Evolutionary conservation across 2,797 vertebrate species (phyloP).

Genomic region (Ciconia nigra): DNA sequence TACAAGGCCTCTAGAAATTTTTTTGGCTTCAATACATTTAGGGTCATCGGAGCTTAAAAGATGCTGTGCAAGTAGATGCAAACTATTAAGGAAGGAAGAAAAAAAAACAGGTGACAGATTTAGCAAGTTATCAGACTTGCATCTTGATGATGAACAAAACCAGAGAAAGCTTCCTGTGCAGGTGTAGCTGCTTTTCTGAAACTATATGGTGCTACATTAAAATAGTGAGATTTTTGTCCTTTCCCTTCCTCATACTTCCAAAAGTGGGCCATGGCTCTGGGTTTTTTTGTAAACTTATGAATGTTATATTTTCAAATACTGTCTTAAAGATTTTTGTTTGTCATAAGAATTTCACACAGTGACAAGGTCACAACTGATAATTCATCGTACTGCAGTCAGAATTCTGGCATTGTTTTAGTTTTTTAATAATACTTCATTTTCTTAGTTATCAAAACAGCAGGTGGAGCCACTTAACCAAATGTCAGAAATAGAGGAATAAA

Average conservation of each 20-base stretch:
- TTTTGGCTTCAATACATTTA: neutral
- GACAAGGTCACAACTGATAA: neutral
- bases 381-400: neutral
- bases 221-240: neutral
- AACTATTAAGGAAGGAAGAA: neutral
- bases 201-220: neutral
- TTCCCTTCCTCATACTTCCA: accelerated
- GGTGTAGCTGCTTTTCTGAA: neutral
- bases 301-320: neutral
- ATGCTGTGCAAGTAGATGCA: neutral
- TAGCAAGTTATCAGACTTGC: neutral
- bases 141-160: neutral
- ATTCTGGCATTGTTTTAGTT: neutral
- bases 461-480: conserved; percentile 49
- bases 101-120: neutral
- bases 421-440: neutral
- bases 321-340: neutral
- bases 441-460: conserved; percentile 44
- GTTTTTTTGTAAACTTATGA: neutral
- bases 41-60: neutral
- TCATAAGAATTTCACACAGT: neutral
- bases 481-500: neutral
- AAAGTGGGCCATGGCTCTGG: neutral
- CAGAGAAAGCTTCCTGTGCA: neutral
- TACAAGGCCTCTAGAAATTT: neutral